Evolutionary conservation across 2,113 vertebrate genomes (phyloP), one percentile per base, ranked within the genome.

Genomic region (Python bivittatus): DNA sequence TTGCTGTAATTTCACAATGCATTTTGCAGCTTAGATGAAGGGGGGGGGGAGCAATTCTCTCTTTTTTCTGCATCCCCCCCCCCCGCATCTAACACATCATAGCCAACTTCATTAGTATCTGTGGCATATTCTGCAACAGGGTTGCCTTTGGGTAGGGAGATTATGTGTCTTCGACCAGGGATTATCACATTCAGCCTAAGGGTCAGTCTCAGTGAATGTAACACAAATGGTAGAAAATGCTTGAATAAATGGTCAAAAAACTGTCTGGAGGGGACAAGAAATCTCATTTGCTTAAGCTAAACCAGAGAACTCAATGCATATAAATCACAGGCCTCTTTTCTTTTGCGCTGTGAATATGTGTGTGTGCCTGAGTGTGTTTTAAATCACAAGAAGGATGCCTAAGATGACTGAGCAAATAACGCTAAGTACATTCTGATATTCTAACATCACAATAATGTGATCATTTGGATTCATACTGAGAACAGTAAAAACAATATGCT

Each of bases 401-500:
- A 29, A 92, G 93, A 91, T 94, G 94, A 96, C 94, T 96, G 52
- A 89, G 94, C 95, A 97, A 96, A 95, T 90, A 90, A 95, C 95
- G 95, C 96, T 93, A 95, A 96, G 96, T 96, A 90, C 92, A 92
- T 97, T 95, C 89, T 95, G 96, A 95, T 96, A 93, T 94, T 95
- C 89, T 92, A 96, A 93, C 93, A 95, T 93, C 94, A 94, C 94
- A 95, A 96, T 96, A 97, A 96, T 94, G 95, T 42, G 93, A 95
- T 96, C 95, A 57, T 96, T 96, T 97, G 94, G 95, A 97, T 97
- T 96, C 96, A 96, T 96, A 94, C 90, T 25, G 94, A 94, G 95
- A 94, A 96, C 93, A 92, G 93, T 94, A 95, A 97, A 97, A 97
- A 94, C 96, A 96, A 95, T 96, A 96, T 94, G 95, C 52, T 95